Evolutionary conservation across 2,888 invertebrate species (phyloP), one percentile per base, ranked within the genome.

Genomic region (Poecilus cupreus): DNA sequence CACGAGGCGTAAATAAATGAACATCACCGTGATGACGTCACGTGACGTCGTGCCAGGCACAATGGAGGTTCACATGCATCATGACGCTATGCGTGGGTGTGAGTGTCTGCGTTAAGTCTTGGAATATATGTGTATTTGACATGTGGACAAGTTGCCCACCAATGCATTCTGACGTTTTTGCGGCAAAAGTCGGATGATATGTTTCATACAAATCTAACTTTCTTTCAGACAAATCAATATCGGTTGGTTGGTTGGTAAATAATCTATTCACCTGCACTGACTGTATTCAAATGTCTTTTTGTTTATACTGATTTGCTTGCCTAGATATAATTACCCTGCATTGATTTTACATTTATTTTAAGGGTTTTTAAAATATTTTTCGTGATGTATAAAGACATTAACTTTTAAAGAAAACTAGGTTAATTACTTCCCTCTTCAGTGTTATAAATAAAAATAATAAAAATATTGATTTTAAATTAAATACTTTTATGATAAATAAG

Each of bases 161-260:
- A 26, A 78, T 78, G 64, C 39, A 64, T 43, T 57, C 39, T 78
- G 78, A 78, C 78, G 46, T 32, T 37, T 24, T 64, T 26, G 5
- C 26, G 46, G 78, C 78, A 78, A 64, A 78, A 78, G 64, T 78
- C 78, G 43, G 24, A 75, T 51, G 24, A 20, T 20, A 76, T 78
- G 20, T 43, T 43, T 64, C 64, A 46, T 60, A 78, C 78, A 78
- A 78, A 64, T 64, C 78, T 60, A 78, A 78, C 60, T 78, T 78
- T 78, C 78, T 77, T 57, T 22, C 39, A 20, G 26, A 16, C 13
- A 22, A 77, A 77, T 77, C 76, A 57, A 77, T 60, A 72, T 39
- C 37, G 18, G 37, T 11, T 64, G 8, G 43, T 39, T 18, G 18
- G 37, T 11, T 37, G 32, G 26, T 26, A 26, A 26, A 68, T 32